Percentiles rank a stretch among this genome's conserved stretches.
These are phyloP conservation scores for Coreoperca whiteheadi DNA, from an alignment of 2,113 vertebrate species.

Conservation along the genomic window DNA sequence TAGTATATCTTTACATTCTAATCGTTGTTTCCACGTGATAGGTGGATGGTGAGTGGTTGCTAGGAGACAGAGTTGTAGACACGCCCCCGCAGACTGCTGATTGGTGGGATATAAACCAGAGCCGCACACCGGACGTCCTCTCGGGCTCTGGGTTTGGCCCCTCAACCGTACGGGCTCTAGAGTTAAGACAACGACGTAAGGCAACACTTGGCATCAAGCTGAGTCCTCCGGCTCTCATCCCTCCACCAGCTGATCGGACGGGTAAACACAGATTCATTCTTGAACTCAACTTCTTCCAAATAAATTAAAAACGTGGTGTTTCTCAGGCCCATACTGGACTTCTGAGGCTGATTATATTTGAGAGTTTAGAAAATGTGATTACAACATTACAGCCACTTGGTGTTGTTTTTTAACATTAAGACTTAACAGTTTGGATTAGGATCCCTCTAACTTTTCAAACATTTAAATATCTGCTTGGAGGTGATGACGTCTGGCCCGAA, in stretches of 20 bases:
- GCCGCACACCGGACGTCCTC: conserved; percentile 8
- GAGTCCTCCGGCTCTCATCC: conserved; percentile 38
- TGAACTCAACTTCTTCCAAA: no score
- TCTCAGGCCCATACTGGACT: no score
- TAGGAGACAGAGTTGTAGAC: conserved; percentile 78
- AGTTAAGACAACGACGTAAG: conserved; percentile 83
- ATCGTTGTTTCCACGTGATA: conserved; percentile 33
- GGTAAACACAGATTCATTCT: no score
- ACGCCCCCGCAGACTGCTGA: conserved; percentile 57
- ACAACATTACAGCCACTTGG: background rate
- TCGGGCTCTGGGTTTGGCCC: conserved; percentile 58
- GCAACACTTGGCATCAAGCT: conserved; percentile 72
- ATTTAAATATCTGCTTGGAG: background rate
- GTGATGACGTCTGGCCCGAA: no score
- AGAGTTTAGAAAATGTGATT: background rate
- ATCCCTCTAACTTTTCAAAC: background rate
- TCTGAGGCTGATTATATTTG: background rate
- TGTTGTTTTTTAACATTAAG: no score
- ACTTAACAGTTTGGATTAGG: background rate
- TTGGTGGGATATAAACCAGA: conserved; percentile 17
- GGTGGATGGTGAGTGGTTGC: conserved; percentile 33
- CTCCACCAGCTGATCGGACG: background rate
- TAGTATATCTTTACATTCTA: conserved; percentile 71
- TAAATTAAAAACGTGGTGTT: no score
- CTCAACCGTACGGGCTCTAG: conserved; percentile 46